Evolutionary conservation across 1,140 invertebrate species (phyloP).

Genomic region (Melanaphis sacchari): DNA sequence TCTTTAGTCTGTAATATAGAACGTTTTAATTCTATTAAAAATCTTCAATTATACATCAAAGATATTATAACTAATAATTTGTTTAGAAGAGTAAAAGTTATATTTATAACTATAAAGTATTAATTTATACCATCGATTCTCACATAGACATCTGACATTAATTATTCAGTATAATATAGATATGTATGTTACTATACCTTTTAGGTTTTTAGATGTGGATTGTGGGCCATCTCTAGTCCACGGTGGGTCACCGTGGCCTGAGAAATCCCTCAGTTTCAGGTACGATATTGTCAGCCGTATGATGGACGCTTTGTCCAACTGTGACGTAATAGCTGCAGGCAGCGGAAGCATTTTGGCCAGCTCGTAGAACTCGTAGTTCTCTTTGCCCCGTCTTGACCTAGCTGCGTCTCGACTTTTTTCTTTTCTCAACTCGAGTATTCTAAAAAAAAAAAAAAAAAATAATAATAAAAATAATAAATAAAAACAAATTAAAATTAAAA

Average conservation of each 20-base stretch:
- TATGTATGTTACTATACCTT: conserved; percentile 70
- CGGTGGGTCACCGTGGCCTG: conserved; percentile 91
- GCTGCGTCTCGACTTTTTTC: conserved; percentile 97
- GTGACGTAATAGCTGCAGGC: conserved; percentile 94
- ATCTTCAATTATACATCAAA: neutral
- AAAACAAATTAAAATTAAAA: conserved; percentile 25
- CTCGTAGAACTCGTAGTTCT: conserved; percentile 99
- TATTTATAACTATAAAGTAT: neutral
- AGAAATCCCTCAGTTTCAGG: conserved; percentile 94
- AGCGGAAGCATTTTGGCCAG: conserved; percentile 96
- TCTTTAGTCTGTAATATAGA: neutral
- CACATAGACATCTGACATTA: neutral
- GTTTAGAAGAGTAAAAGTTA: neutral
- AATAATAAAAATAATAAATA: neutral
- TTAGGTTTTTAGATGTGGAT: conserved; percentile 76
- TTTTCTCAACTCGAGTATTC: conserved; percentile 94
- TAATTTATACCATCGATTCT: neutral
- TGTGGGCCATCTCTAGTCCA: conserved; percentile 81
- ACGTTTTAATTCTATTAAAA: neutral
- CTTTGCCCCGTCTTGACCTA: conserved; percentile 90
- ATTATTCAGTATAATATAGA: neutral
- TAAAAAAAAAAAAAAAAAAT: conserved; percentile 68
- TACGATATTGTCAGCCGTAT: conserved; percentile 97
- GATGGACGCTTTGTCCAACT: conserved; percentile 98
- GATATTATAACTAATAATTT: neutral